Percentiles rank a stretch among this genome's conserved stretches.
phyloP scores from a whole-genome alignment of 2,113 vertebrate genomes.

The Balaenoptera acutorostrata region DNA sequence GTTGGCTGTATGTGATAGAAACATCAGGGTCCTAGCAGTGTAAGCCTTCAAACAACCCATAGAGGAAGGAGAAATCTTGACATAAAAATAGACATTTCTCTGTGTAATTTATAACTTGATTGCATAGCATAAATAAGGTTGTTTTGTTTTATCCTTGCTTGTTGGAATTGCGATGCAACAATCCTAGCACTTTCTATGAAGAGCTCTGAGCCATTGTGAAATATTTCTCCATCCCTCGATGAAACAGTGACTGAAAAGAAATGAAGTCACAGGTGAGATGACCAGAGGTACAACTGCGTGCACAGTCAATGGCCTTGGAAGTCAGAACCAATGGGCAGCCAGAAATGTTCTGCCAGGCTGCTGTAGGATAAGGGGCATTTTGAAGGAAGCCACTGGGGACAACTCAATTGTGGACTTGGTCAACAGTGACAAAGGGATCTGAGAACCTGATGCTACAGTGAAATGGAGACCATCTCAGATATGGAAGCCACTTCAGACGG shows the following conservation, averaged over 20 bases:
- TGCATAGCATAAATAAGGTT: too few relatives aligned
- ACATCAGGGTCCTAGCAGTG: background rate
- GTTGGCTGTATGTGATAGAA: background rate
- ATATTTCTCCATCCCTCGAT: background rate
- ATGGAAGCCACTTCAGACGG: background rate
- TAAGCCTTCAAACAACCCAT: background rate
- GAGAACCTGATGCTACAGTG: background rate
- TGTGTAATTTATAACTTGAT: background rate
- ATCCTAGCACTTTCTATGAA: background rate
- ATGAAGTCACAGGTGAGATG: background rate
- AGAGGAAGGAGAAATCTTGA: background rate
- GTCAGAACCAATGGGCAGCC: too few relatives aligned
- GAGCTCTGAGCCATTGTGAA: too few relatives aligned
- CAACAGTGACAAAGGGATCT: background rate
- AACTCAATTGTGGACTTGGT: background rate
- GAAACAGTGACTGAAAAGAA: background rate
- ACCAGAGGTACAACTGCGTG: accelerated
- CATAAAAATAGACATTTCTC: background rate
- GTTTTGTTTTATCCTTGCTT: background rate
- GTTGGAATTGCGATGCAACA: background rate
- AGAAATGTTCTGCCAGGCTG: too few relatives aligned
- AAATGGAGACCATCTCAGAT: background rate
- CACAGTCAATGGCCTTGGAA: accelerated
- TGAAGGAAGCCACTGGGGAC: background rate
- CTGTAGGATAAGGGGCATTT: background rate